Base-by-base conservation (phyloP, 2,113 vertebrate species). In the Oreochromis spilurus region DNA sequence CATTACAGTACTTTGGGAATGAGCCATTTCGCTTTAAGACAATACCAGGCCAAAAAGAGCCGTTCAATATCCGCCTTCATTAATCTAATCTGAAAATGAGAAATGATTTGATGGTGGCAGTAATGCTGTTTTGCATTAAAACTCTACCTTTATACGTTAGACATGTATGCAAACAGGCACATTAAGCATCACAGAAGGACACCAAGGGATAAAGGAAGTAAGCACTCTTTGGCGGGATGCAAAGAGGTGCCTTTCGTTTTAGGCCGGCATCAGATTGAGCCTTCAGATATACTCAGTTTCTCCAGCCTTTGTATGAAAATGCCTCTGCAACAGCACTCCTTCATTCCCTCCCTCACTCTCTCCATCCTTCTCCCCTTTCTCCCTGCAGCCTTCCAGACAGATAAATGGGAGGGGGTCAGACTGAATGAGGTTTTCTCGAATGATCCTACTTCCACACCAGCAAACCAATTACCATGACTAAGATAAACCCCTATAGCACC, bases 401-500 rank as follows among this genome's bases (percentile, higher is more conserved):
- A 97, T 96, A 96, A 96, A 96, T 96, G 93, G 89, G 93, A 92
- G 92, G 65, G 93, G 95, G 92, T 92, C 93, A 94, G 92, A 90
- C 93, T 94, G 95, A 96, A 96, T 95, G 94, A 96, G 95, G 92
- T 95, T 96, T 95, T 96, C 91, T 96, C 92, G 86, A 96, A 96
- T 96, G 90, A 96, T 96, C 95, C 94, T 86, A 93, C 95, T 96
- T 96, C 95, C 94, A 95, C 89, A 94, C 92, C 95, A 94, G 95
- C 96, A 95, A 96, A 96, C 94, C 96, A 96, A 97, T 97, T 96
- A 96, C 95, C 94, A 96, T 96, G 95, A 96, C 95, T 94, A 96
- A 95, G 96, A 96, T 96, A 97, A 96, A 95, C 96, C 93, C 95
- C 92, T 95, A 92, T 78, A 93, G 90, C 89, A 67, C 85, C 81